phyloP scores from a whole-genome alignment of 2,888 invertebrate species.

The Rhodophaea formosa region DNA sequence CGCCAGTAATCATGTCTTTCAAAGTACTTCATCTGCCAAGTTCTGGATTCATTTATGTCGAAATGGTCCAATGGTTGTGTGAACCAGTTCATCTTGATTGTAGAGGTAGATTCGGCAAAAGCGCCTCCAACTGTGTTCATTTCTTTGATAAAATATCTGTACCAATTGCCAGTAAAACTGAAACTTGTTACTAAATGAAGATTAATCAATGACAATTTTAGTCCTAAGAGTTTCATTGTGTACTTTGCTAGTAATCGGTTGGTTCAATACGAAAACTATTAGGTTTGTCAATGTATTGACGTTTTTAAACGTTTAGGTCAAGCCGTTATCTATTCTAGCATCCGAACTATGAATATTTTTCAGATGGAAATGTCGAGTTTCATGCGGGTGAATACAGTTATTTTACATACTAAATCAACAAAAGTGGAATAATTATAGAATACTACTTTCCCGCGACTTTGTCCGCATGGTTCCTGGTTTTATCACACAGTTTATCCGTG shows the following conservation, averaged over 20 bases:
- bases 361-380: background rate
- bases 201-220: slow-evolving; percentile 33
- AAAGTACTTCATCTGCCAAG: slow-evolving; percentile 66
- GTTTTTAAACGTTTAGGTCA: background rate
- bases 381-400: slow-evolving; percentile 20
- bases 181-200: slow-evolving; percentile 35
- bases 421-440: no score
- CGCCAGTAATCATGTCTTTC: slow-evolving; percentile 56
- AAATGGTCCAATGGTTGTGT: slow-evolving; percentile 65
- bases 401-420: background rate
- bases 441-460: no score
- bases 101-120: slow-evolving; percentile 28
- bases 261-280: no score
- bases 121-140: slow-evolving; percentile 31
- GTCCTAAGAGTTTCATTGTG: slow-evolving; percentile 32
- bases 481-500: no score
- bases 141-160: slow-evolving; percentile 45
- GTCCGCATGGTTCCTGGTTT: no score
- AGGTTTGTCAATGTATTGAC: background rate
- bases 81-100: slow-evolving; percentile 48
- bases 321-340: slow-evolving; percentile 1
- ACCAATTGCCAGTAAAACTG: slow-evolving; percentile 43
- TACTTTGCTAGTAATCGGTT: background rate
- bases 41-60: slow-evolving; percentile 44
- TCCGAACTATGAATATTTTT: slow-evolving; percentile 9